These are phyloP conservation scores for Acanthosepion pharaonis DNA, from an alignment of 2,888 invertebrate genomes.

Conservation along the genomic window DNA sequence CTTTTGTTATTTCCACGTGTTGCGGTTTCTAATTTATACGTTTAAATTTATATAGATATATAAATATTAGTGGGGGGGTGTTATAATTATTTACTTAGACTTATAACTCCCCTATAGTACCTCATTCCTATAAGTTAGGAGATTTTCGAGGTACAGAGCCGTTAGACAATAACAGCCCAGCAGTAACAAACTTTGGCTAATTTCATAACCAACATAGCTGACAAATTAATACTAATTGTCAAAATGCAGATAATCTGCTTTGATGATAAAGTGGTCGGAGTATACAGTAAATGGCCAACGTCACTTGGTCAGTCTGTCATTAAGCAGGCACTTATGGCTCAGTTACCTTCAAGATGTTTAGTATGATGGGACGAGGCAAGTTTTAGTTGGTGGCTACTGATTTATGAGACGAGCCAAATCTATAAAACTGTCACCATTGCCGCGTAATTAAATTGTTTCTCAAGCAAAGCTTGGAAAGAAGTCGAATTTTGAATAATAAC, in stretches of 20 bases:
- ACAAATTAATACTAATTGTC: neutral
- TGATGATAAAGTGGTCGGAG: neutral
- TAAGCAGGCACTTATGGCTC: neutral
- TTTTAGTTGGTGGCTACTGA: neutral
- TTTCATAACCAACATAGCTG: too few species aligned
- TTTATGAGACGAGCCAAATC: neutral
- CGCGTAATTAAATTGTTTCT: neutral
- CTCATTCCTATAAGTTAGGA: too few species aligned
- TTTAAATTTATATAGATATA: too few species aligned
- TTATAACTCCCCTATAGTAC: too few species aligned
- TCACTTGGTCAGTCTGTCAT: neutral
- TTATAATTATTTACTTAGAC: too few species aligned
- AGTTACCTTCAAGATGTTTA: neutral
- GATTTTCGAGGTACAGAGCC: too few species aligned
- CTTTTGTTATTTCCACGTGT: too few species aligned
- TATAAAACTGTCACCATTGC: slow-evolving; percentile 20
- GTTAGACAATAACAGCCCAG: too few species aligned
- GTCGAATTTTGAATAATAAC: neutral
- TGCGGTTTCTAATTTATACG: too few species aligned
- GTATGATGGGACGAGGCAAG: neutral
- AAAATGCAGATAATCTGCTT: neutral
- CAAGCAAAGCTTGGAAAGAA: slow-evolving; percentile 16
- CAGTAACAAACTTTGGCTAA: too few species aligned
- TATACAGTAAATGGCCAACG: neutral
- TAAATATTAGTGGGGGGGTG: too few species aligned